phyloP scores from a whole-genome alignment of 2,113 vertebrate genomes.

The Chloropsis cyanopogon region DNA sequence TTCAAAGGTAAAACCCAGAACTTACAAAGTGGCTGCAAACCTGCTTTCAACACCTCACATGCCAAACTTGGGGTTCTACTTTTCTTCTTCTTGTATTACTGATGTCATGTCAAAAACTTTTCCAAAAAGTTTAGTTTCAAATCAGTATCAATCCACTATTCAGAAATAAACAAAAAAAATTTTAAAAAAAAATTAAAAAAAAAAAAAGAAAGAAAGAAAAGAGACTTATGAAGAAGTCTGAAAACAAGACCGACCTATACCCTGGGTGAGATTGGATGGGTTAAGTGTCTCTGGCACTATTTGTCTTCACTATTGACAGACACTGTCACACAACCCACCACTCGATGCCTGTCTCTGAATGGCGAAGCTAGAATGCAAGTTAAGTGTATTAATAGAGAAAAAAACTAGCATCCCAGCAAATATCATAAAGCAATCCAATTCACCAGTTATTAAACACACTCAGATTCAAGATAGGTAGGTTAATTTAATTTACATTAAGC shows the following conservation, averaged over 20 bases:
- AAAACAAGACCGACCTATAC: constrained; percentile 86
- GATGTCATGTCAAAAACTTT: constrained; percentile 74
- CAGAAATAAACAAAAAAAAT: constrained; percentile 56
- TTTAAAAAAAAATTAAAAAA: background rate
- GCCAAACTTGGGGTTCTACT: constrained; percentile 73
- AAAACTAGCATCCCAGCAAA: constrained; percentile 85
- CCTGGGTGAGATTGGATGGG: constrained; percentile 87
- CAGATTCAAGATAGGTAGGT: constrained; percentile 66
- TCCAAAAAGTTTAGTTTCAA: constrained; percentile 78
- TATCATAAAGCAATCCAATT: constrained; percentile 80
- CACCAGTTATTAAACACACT: constrained; percentile 72
- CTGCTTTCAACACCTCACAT: constrained; percentile 75
- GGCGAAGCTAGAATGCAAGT: constrained; percentile 89
- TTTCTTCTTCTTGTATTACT: constrained; percentile 71
- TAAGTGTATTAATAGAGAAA: constrained; percentile 90
- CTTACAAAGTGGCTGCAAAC: constrained; percentile 84
- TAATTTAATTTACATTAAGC: constrained; percentile 73
- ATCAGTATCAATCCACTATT: constrained; percentile 80
- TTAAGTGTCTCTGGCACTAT: constrained; percentile 87
- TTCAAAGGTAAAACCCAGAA: constrained; percentile 52
- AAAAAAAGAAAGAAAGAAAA: constrained; percentile 63
- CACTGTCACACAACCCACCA: constrained; percentile 87
- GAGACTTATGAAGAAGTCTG: constrained; percentile 83
- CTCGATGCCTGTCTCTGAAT: constrained; percentile 86
- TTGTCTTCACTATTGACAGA: constrained; percentile 89